Conservation (phyloP, 2,888 invertebrate species). For the Sarcophaga carnaria region DNA sequence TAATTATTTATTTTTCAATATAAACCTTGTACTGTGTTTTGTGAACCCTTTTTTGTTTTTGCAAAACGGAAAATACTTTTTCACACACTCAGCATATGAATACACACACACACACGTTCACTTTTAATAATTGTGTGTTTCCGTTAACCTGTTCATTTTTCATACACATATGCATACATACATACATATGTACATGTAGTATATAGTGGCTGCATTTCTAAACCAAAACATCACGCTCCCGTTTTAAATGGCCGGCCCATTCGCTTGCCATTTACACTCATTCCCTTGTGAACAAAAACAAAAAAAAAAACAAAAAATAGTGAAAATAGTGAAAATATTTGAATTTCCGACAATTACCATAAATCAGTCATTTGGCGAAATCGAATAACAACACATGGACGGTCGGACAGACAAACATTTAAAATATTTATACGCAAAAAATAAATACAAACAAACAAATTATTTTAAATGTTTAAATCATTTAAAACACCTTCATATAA, state of each 20-base stretch:
- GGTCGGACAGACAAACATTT: neutral
- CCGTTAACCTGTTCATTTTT: constrained; percentile 53
- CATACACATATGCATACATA: neutral
- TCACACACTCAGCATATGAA: neutral
- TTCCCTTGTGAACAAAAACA: no score
- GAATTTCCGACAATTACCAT: constrained; percentile 67
- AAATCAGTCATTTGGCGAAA: constrained; percentile 36
- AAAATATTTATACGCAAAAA: neutral
- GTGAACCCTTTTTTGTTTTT: constrained; percentile 15
- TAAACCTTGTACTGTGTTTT: constrained; percentile 28
- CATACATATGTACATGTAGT: neutral
- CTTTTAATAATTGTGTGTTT: constrained; percentile 19
- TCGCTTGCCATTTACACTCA: neutral
- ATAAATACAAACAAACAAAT: neutral
- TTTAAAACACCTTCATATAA: constrained; percentile 30
- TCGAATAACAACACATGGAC: neutral
- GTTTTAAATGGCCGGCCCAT: no score
- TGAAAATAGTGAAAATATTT: constrained; percentile 40
- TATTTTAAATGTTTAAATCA: constrained; percentile 23
- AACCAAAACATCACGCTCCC: no score
- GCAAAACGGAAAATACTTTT: neutral
- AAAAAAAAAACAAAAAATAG: neutral
- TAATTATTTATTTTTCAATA: neutral
- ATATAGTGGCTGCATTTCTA: neutral
- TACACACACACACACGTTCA: neutral